Conservation (phyloP, 1,140 invertebrate genomes). For the Idris sp. region DNA sequence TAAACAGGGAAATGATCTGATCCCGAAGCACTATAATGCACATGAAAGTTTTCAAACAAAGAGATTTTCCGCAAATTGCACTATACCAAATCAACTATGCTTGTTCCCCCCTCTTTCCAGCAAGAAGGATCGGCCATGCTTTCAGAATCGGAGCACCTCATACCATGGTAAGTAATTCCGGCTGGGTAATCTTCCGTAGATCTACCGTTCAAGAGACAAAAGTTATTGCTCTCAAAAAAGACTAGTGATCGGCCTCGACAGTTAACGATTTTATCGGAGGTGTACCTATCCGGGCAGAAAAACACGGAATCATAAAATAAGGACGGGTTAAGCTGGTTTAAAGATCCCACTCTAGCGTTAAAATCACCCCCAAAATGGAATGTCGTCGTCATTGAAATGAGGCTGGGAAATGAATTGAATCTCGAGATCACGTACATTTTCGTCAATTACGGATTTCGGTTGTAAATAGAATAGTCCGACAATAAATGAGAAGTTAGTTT, state of each 20-base stretch:
- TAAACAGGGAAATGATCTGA: too few relatives aligned
- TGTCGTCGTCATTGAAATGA: background rate
- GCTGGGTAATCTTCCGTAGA: slow-evolving; percentile 1
- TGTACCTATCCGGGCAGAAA: background rate
- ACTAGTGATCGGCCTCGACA: background rate
- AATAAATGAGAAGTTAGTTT: background rate
- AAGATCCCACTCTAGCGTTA: background rate
- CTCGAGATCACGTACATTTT: background rate
- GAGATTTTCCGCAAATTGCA: background rate
- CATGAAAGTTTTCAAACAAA: too few relatives aligned
- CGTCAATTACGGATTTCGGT: background rate
- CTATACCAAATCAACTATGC: slow-evolving; percentile 1
- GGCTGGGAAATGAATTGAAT: background rate
- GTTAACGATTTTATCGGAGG: background rate
- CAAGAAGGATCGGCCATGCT: too few relatives aligned
- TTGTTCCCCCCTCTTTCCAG: background rate
- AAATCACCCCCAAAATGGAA: background rate
- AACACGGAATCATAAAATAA: too few relatives aligned
- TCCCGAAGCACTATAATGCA: too few relatives aligned
- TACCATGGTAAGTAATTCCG: background rate
- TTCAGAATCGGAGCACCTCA: too few relatives aligned
- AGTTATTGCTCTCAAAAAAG: background rate
- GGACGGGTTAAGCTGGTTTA: background rate
- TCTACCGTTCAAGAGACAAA: slow-evolving; percentile 4
- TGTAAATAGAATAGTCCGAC: background rate